phyloP scores from a whole-genome alignment of 2,888 invertebrate genomes.

The Glyphotaelius pellucidus region DNA sequence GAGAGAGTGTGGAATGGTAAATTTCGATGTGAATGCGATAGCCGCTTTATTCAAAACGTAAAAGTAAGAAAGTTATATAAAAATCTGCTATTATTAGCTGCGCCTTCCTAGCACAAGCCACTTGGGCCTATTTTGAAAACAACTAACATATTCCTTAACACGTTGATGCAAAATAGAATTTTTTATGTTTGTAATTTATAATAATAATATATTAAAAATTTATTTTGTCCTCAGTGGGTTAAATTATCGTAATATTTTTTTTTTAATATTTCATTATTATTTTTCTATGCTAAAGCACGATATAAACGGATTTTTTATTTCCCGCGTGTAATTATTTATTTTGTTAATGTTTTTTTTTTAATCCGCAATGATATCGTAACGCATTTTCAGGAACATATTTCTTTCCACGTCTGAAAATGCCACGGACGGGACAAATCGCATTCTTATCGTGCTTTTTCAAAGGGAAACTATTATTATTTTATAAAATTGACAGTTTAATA shows the following conservation, averaged over 20 bases:
- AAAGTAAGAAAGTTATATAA: neutral
- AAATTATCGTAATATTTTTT: neutral
- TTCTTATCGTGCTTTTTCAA: constrained; percentile 18
- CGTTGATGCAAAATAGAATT: neutral
- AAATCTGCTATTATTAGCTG: neutral
- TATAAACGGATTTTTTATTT: neutral
- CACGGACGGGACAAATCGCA: neutral
- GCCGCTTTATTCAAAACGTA: neutral
- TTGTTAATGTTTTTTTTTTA: neutral
- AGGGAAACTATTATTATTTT: neutral
- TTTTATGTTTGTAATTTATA: neutral
- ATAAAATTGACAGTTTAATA: neutral
- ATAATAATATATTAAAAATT: neutral
- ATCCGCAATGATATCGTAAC: neutral
- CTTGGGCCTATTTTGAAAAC: neutral
- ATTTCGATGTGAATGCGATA: neutral
- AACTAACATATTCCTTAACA: neutral
- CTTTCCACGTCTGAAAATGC: constrained; percentile 29
- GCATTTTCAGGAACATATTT: constrained; percentile 32
- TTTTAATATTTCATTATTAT: neutral
- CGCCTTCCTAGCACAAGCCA: neutral
- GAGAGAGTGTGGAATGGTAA: neutral
- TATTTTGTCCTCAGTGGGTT: neutral
- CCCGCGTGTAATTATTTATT: constrained; percentile 8
- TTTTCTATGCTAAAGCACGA: constrained; percentile 2